Conservation (phyloP, 2,888 invertebrate genomes). For the Malthinus flaveolus region DNA sequence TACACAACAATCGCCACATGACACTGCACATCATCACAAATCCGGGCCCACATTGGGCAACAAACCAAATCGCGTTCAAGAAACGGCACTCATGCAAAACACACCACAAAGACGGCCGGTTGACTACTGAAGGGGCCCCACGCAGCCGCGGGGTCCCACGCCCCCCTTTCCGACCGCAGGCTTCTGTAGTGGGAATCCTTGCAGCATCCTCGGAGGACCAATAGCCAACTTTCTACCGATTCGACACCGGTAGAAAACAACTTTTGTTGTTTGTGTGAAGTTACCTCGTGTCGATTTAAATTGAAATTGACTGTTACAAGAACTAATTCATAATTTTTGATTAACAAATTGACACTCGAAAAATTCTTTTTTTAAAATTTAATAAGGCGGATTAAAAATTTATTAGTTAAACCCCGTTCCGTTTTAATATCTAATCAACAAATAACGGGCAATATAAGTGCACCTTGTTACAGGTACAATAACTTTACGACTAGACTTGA, state of each 20-base stretch:
- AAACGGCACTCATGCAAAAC: constrained; percentile 34
- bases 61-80: constrained; percentile 26
- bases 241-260: neutral
- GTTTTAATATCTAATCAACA: constrained; percentile 1
- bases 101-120: constrained; percentile 46
- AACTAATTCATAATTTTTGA: no score
- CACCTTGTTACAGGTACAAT: constrained; percentile 6
- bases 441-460: neutral
- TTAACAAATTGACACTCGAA: no score
- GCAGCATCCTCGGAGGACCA: constrained; percentile 52
- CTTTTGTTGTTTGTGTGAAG: neutral
- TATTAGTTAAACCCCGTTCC: no score
- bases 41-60: constrained; percentile 42
- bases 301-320: no score
- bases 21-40: constrained; percentile 57
- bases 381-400: no score
- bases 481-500: constrained; percentile 2
- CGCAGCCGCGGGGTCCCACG: constrained; percentile 50
- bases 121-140: constrained; percentile 52
- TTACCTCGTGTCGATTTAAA: constrained; percentile 1
- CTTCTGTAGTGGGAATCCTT: constrained; percentile 40
- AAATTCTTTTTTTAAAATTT: no score
- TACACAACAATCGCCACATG: constrained; percentile 58
- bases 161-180: constrained; percentile 44
- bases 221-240: constrained; percentile 36